Percentiles rank a stretch among this genome's conserved stretches.
Evolutionary conservation across 1,140 invertebrate species (phyloP).

Genomic region (Mactra quadrangularis): DNA sequence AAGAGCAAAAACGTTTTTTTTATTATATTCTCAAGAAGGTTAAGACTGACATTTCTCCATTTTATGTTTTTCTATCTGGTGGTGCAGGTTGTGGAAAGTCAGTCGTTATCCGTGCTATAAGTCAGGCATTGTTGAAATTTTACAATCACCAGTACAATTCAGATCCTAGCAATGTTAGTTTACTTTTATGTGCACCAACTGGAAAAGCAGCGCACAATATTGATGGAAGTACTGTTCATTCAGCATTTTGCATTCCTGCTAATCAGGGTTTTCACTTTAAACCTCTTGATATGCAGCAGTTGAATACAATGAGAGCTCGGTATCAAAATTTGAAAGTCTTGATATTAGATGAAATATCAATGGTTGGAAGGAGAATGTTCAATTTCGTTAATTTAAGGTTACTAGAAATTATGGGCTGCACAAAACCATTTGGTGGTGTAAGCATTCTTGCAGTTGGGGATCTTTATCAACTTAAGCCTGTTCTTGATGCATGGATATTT

Average conservation of each 20-base stretch:
- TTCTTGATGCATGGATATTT: slow-evolving; percentile 54
- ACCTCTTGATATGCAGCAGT: neutral
- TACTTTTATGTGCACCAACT: slow-evolving; percentile 65
- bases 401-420: slow-evolving; percentile 56
- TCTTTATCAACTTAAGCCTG: slow-evolving; percentile 51
- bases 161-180: slow-evolving; percentile 7
- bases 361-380: slow-evolving; percentile 63
- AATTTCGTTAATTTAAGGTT: slow-evolving; percentile 62
- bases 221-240: slow-evolving; percentile 35
- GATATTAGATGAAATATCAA: slow-evolving; percentile 68
- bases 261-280: slow-evolving; percentile 50
- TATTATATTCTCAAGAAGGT: neutral
- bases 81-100: slow-evolving; percentile 60
- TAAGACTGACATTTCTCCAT: neutral
- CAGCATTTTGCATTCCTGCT: slow-evolving; percentile 36
- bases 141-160: slow-evolving; percentile 10
- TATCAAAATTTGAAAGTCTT: slow-evolving; percentile 46
- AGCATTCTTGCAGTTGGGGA: slow-evolving; percentile 57
- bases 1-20: slow-evolving; percentile 4
- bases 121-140: slow-evolving; percentile 41
- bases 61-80: slow-evolving; percentile 36
- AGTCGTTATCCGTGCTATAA: slow-evolving; percentile 9
- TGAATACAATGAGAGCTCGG: slow-evolving; percentile 24
- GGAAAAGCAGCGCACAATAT: slow-evolving; percentile 60
- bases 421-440: slow-evolving; percentile 46